These are phyloP conservation scores for Alectura lathami DNA, from an alignment of 2,113 vertebrate genomes.

Conservation along the genomic window DNA sequence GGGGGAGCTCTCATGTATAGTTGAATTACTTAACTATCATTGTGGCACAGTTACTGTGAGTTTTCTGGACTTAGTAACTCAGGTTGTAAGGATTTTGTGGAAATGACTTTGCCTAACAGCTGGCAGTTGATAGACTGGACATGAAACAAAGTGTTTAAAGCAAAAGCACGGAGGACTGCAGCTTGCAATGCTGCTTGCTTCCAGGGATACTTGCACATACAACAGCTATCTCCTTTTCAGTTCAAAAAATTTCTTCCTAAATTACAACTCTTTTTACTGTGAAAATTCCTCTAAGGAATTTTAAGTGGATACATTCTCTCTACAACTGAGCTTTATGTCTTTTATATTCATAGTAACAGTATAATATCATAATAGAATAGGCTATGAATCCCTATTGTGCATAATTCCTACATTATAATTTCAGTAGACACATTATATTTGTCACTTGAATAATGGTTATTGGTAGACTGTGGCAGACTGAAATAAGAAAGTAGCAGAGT, in stretches of 20 bases:
- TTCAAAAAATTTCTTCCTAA: not conserved
- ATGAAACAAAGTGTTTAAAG: not conserved
- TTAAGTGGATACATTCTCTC: not conserved
- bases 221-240: not conserved
- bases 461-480: conserved; percentile 26
- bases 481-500: conserved; percentile 17
- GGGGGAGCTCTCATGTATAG: accelerated
- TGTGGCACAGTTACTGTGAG: not conserved
- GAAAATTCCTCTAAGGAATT: conserved; percentile 27
- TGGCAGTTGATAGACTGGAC: not conserved
- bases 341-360: conserved; percentile 17
- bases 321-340: conserved; percentile 8
- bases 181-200: not conserved
- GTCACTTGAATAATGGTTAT: conserved; percentile 47
- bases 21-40: not conserved
- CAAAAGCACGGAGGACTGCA: not conserved
- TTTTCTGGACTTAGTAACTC: not conserved
- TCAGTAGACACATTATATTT: conserved; percentile 28
- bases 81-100: not conserved
- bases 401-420: conserved; percentile 51
- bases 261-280: not conserved
- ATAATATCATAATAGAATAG: conserved; percentile 38
- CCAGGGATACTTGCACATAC: not conserved
- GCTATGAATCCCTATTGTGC: conserved; percentile 26
- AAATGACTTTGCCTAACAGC: not conserved